Base-by-base conservation (phyloP, 2,888 invertebrate genomes). In the Cremastobaeus sp. region DNA sequence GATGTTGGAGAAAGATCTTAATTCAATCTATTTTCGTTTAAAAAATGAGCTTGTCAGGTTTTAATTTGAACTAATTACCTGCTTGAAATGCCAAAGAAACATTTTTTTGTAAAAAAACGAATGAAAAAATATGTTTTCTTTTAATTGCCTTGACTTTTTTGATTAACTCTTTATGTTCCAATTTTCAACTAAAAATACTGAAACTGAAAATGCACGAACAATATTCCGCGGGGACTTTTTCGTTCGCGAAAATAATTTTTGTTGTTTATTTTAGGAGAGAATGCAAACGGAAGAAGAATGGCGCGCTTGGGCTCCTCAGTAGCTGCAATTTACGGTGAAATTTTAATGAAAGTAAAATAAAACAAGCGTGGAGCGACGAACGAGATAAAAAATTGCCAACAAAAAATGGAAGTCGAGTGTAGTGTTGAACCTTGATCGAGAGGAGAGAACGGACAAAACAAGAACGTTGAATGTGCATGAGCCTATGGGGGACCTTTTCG, bases 321-420 rank as follows among this genome's bases (percentile, higher is more conserved):
- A 14, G 45, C 34, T 34, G 5, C 35, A 25, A 14, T 48, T 41
- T 64, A 57, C 11, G 15, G 20, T 45, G 52, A 64, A 60, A 48
- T 72, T 50, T 45, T 52, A 66, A 66, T 52, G 41, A 47, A 57
- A 64, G 45, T 52, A 64, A 73, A 62, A 39, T 52, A 64, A 73
- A 62, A 64, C 62, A 64, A 66, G 35, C 35, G 32, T 17, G 55
- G 17, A 57, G 47, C 66, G 47, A 45, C 52, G 47, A 21, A 20
- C n/a, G 15, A 64, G 68, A 73, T 34, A 73, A 73, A 73, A 73
- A 64, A 37, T 45, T 34, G 48, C 11, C 6, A 21, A 35, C 59
- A 74, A 74, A 74, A 72, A 74, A 65, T 43, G 20, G 69, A 74
- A 55, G 50, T 74, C 59, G 57, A 74, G 68, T 69, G 64, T 55